Evolutionary conservation across 2,888 invertebrate genomes (phyloP).

Genomic region (Amiota mariae): DNA sequence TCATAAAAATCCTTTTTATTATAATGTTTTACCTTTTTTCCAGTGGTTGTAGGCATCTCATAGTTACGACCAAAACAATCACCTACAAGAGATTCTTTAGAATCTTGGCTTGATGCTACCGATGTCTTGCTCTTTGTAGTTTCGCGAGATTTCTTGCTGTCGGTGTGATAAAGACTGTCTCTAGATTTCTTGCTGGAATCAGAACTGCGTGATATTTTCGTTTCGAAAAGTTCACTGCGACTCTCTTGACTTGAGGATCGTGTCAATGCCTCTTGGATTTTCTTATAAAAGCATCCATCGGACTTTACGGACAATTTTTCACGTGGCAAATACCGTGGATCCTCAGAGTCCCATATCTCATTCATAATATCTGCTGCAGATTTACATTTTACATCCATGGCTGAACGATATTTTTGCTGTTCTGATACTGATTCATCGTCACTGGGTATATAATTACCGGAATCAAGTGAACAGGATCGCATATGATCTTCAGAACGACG

Average conservation of each 20-base stretch:
- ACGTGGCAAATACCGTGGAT: constrained; percentile 82
- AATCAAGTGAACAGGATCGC: constrained; percentile 84
- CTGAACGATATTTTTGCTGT: constrained; percentile 76
- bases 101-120: constrained; percentile 78
- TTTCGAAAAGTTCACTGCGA: constrained; percentile 81
- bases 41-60: constrained; percentile 74
- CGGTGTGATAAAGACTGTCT: constrained; percentile 79
- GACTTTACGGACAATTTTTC: constrained; percentile 83
- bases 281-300: constrained; percentile 83
- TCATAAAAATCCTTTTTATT: constrained; percentile 74
- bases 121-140: constrained; percentile 79
- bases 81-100: constrained; percentile 77
- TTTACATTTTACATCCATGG: constrained; percentile 78
- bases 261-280: constrained; percentile 79
- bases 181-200: constrained; percentile 80
- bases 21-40: constrained; percentile 71
- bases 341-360: constrained; percentile 85
- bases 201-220: constrained; percentile 79
- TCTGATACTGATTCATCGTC: constrained; percentile 80
- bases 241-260: constrained; percentile 83
- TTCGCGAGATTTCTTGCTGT: constrained; percentile 80
- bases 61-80: constrained; percentile 74
- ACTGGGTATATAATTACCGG: constrained; percentile 84
- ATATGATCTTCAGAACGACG: constrained; percentile 75
- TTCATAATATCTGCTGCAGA: constrained; percentile 82